Conservation (phyloP, 2,113 vertebrate genomes). For the Atlantisia rogersi region DNA sequence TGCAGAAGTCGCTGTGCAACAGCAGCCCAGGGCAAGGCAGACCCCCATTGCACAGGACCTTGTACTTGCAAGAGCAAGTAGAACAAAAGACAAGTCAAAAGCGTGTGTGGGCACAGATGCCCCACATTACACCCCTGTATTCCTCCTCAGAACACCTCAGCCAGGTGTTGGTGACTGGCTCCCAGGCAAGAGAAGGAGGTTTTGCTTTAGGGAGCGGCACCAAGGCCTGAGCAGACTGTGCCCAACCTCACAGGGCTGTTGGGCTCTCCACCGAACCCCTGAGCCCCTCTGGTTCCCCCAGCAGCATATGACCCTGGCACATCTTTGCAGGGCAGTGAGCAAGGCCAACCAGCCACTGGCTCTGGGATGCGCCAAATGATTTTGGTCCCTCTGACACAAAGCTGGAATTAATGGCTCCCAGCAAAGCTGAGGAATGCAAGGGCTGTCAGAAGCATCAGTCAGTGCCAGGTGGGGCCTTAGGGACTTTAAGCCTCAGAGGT, state of each 20-base stretch:
- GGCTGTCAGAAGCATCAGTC: neutral
- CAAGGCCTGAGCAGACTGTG: neutral
- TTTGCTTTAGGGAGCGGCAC: neutral
- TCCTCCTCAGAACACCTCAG: neutral
- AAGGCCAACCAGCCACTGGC: neutral
- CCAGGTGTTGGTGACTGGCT: neutral
- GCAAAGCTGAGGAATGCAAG: neutral
- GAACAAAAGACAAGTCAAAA: neutral
- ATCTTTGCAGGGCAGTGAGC: neutral
- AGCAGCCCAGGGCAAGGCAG: neutral
- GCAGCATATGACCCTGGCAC: rapidly evolving
- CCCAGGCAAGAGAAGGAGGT: neutral
- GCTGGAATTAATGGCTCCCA: neutral
- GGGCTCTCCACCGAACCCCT: neutral
- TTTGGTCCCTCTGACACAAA: neutral
- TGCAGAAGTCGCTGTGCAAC: neutral
- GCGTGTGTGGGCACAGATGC: neutral
- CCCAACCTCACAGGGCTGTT: neutral
- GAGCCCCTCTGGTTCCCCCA: neutral
- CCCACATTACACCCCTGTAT: neutral
- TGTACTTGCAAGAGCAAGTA: neutral
- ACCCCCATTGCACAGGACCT: neutral
- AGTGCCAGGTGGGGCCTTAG: neutral
- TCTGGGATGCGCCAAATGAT: neutral
- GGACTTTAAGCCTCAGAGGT: neutral